Evolutionary conservation across 1,140 invertebrate species (phyloP), one percentile per base, ranked within the genome.

Genomic region (Stegodyphus mimosarum): DNA sequence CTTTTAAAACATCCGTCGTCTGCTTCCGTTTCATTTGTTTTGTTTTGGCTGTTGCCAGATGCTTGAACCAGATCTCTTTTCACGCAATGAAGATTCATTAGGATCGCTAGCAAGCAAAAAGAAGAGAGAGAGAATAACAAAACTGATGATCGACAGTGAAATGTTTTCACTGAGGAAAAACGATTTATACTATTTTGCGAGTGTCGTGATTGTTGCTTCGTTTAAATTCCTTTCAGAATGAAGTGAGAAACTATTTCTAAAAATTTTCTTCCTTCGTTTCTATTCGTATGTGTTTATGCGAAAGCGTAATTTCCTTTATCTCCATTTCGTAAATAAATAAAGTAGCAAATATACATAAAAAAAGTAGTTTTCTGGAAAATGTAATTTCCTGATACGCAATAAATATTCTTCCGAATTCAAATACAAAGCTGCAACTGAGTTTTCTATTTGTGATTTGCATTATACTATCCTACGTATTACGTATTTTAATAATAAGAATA

Each of bases 1-100:
- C 55, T 60, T 60, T 60, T 11, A 60, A 60, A 60, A 60, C 55
- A 60, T 60, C 55, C 55, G 55, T 60, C 55, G 55, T 15, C 15
- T 60, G 55, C 55, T 60, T 60, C 55, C 55, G 55, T 60, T 60
- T 60, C 55, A 60, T 60, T 60, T 60, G 55, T 60, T 60, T 60
- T 15, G 15, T 60, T 15, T 60, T 15, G 33, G 33, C 55, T 60
- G 55, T 60, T 60, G 55, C 55, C 55, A 60, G 55, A 60, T 60
- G 9, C 55, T 9, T 11, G 15, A 60, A 15, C 5, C 15, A 11
- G 9, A 60, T 2, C 55, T 9, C 55, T 60, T 60, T 60, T 60
- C 9, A 9, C 55, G 15, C 15, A 15, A 15, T 11, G 55, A 9
- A 60, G 9, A 11, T 60, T 60, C 55, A 60, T 60, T 15, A 11